These are phyloP conservation scores for Drosophila sucinea DNA, from an alignment of 1,140 invertebrate genomes.

Conservation along the genomic window DNA sequence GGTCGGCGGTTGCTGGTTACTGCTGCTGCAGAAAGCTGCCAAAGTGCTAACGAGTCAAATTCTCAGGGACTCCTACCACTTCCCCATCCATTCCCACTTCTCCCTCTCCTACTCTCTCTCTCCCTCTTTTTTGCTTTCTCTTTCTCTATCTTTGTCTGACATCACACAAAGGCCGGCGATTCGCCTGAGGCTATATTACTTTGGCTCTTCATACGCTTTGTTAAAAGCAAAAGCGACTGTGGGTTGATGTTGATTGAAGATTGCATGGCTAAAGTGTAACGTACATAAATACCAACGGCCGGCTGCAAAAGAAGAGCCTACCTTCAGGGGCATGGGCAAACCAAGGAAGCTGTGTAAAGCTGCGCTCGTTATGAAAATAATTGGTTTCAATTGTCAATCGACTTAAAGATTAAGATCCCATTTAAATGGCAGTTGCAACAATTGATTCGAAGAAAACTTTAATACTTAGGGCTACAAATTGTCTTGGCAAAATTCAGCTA, in stretches of 20 bases:
- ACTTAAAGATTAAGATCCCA: too few species aligned
- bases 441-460: too few species aligned
- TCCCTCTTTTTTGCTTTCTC: background rate
- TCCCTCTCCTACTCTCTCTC: background rate
- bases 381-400: too few species aligned
- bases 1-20: slow-evolving; percentile 24
- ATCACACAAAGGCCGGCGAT: slow-evolving; percentile 38
- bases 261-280: slow-evolving; percentile 1
- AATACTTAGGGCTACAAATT: too few species aligned
- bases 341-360: too few species aligned
- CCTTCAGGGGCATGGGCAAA: background rate
- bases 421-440: too few species aligned
- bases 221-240: slow-evolving; percentile 23
- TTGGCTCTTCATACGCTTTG: slow-evolving; percentile 28
- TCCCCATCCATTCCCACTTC: slow-evolving; percentile 15
- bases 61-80: slow-evolving; percentile 35
- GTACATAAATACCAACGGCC: background rate
- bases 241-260: background rate
- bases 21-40: slow-evolving; percentile 20
- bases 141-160: slow-evolving; percentile 6
- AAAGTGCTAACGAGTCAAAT: slow-evolving; percentile 61
- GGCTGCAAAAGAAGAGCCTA: background rate
- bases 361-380: too few species aligned
- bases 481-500: too few species aligned
- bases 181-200: slow-evolving; percentile 34